Conservation (phyloP, 2,113 vertebrate species). For the Macaca fascicularis region DNA sequence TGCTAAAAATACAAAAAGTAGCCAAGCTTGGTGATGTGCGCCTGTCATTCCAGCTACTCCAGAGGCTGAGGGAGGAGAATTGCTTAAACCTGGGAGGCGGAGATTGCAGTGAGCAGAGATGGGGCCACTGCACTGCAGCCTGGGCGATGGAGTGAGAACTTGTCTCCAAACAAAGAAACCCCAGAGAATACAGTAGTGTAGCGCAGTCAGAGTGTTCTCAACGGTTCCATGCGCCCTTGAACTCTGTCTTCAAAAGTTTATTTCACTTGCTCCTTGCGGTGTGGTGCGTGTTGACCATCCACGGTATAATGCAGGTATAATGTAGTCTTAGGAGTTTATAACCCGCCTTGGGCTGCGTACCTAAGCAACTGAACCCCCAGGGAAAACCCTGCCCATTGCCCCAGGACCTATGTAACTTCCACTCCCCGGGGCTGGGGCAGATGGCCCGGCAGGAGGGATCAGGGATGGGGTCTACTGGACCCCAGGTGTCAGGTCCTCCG, state of each 20-base stretch:
- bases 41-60: too few species aligned
- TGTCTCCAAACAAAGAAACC: too few species aligned
- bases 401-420: background rate
- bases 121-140: too few species aligned
- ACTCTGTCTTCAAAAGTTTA: background rate
- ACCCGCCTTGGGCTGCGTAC: background rate
- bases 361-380: background rate
- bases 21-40: too few species aligned
- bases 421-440: background rate
- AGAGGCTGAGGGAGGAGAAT: too few species aligned
- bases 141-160: too few species aligned
- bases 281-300: background rate
- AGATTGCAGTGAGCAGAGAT: too few species aligned
- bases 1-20: too few species aligned
- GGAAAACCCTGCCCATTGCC: background rate
- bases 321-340: background rate
- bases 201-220: background rate
- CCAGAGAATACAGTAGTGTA: background rate
- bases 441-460: too few species aligned
- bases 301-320: background rate
- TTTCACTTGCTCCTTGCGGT: background rate
- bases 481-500: background rate
- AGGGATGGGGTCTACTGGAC: background rate
- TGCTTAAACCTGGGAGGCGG: too few species aligned
- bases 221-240: background rate